phyloP scores from a whole-genome alignment of 2,797 vertebrate species.

The Gymnothorax reevesii region DNA sequence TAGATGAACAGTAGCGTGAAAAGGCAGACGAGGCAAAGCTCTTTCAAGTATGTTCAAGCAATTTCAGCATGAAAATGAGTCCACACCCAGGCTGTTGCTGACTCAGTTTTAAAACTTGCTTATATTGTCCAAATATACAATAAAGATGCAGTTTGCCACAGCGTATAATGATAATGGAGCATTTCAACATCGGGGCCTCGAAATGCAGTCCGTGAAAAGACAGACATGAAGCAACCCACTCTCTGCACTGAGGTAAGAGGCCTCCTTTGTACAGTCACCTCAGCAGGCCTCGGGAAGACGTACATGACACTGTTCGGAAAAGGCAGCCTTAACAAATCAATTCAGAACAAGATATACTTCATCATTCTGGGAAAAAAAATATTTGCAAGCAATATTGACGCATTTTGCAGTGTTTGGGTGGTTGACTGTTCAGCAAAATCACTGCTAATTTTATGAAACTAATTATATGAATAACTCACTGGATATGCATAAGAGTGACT shows the following conservation, averaged over 20 bases:
- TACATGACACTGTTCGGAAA: not conserved
- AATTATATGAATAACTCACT: not conserved
- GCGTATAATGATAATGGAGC: not conserved
- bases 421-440: not conserved
- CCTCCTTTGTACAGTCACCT: not conserved
- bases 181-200: not conserved
- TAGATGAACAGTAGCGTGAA: not conserved
- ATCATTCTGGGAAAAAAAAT: not conserved
- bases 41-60: not conserved
- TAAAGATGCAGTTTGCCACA: not conserved
- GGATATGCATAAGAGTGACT: not conserved
- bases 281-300: not conserved
- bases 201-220: not conserved
- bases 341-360: no score
- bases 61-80: not conserved
- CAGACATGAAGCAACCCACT: not conserved
- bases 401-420: not conserved
- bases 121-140: not conserved
- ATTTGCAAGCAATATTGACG: not conserved
- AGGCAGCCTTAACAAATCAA: not conserved
- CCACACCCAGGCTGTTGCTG: not conserved
- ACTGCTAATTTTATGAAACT: not conserved
- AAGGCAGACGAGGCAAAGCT: not conserved
- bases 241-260: not conserved
- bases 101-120: not conserved